Conservation (phyloP, 2,888 invertebrate genomes). For the Meghimatium bilineatum region DNA sequence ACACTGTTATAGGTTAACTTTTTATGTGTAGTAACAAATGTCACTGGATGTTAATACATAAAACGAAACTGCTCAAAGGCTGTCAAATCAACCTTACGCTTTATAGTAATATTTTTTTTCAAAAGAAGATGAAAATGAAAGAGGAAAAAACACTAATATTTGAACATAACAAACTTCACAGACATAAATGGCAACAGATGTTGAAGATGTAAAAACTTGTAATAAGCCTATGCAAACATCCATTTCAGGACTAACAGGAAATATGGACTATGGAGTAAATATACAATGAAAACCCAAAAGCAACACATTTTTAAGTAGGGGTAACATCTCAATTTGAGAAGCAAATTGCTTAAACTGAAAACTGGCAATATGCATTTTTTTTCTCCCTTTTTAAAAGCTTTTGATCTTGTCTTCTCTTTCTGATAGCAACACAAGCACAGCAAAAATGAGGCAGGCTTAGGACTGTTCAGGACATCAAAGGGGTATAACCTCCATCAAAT, state of each 20-base stretch:
- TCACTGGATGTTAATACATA: background rate
- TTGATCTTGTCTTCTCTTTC: slow-evolving; percentile 37
- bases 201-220: background rate
- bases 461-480: slow-evolving; percentile 48
- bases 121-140: background rate
- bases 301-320: background rate
- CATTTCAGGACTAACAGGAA: background rate
- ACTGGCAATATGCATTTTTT: background rate
- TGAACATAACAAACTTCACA: background rate
- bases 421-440: slow-evolving; percentile 36
- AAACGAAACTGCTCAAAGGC: background rate
- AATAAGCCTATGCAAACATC: background rate
- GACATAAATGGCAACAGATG: too few relatives aligned
- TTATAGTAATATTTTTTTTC: background rate
- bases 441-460: slow-evolving; percentile 37
- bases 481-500: slow-evolving; percentile 38
- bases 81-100: background rate
- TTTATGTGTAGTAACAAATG: background rate
- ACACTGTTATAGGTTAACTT: background rate
- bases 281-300: background rate
- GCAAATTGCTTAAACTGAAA: slow-evolving; percentile 29
- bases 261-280: background rate
- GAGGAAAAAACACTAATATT: background rate
- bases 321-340: slow-evolving; percentile 35
- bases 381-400: slow-evolving; percentile 14